Evolutionary conservation across 2,113 vertebrate genomes (phyloP).

Genomic region (Petaurus breviceps): DNA sequence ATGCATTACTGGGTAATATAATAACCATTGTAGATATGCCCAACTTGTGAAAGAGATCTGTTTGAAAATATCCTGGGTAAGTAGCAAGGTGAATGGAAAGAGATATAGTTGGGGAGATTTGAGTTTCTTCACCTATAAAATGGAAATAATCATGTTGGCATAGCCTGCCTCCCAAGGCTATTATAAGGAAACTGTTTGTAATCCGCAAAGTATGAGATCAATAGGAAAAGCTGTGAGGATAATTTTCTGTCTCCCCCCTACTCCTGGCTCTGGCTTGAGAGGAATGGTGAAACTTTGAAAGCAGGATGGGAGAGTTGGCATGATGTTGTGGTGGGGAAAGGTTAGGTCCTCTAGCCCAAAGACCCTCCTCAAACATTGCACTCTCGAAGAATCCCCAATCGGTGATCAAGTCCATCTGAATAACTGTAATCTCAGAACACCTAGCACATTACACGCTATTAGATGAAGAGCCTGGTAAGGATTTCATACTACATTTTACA

Average conservation of each 20-base stretch:
- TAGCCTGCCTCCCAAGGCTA: neutral
- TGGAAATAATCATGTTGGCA: neutral
- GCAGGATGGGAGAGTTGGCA: neutral
- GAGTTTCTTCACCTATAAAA: neutral
- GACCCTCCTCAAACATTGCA: neutral
- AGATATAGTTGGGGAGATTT: neutral
- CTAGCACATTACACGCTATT: neutral
- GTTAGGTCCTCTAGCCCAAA: neutral
- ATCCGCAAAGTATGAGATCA: neutral
- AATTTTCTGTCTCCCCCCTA: neutral
- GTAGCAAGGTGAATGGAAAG: neutral
- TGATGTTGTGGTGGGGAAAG: neutral
- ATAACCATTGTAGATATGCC: neutral
- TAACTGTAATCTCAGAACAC: neutral
- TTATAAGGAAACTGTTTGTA: neutral
- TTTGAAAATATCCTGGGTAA: neutral
- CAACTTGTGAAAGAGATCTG: neutral
- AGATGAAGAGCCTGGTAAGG: neutral
- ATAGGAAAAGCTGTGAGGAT: neutral
- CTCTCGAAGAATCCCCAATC: neutral
- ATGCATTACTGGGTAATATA: neutral
- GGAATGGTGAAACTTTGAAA: neutral
- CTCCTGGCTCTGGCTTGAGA: neutral
- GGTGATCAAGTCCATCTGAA: neutral
- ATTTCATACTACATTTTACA: neutral